These are phyloP conservation scores for Coptotermes formosanus DNA, from an alignment of 1,140 invertebrate species.

Conservation along the genomic window DNA sequence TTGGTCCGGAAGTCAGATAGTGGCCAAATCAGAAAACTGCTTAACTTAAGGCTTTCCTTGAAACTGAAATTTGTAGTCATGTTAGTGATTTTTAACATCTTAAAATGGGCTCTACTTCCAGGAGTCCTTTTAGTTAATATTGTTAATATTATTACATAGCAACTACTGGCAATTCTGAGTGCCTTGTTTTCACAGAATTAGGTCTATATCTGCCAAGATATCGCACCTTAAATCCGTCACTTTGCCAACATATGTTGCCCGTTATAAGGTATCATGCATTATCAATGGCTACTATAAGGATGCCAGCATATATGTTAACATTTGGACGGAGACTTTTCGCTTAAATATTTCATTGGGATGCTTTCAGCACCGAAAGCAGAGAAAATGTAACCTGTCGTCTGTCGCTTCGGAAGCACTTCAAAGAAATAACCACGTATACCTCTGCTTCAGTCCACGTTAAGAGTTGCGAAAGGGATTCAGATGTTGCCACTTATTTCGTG, in stretches of 20 bases:
- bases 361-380: not conserved
- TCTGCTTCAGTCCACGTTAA: not conserved
- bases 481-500: no score
- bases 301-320: not conserved
- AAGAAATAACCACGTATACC: not conserved
- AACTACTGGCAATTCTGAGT: no score
- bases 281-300: not conserved
- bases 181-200: no score
- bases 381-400: not conserved
- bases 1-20: no score
- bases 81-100: no score
- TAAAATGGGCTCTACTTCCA: no score
- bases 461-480: not conserved
- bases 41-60: no score
- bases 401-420: not conserved
- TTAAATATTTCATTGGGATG: constrained; percentile 13
- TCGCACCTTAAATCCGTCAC: not conserved
- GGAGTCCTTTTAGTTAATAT: no score
- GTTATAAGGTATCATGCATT: not conserved
- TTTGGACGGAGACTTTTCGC: not conserved
- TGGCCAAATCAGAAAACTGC: no score
- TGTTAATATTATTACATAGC: no score
- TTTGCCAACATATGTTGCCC: not conserved
- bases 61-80: no score
- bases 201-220: no score